These are phyloP conservation scores for Aythya baeri DNA, from an alignment of 2,113 vertebrate genomes.

Conservation along the genomic window DNA sequence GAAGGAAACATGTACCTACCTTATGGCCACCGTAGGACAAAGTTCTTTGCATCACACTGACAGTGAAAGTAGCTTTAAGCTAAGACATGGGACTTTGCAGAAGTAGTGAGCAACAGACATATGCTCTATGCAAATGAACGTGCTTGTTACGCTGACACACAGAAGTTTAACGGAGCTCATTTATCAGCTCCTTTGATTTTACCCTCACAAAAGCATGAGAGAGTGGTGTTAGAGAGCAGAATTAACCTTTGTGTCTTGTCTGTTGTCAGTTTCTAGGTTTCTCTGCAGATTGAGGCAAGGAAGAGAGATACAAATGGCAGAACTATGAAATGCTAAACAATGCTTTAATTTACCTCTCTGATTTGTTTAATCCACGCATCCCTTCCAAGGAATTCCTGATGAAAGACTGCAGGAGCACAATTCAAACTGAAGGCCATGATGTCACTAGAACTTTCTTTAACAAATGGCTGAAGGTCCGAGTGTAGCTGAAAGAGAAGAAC, in stretches of 20 bases:
- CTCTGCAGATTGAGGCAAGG: background rate
- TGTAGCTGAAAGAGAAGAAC: conserved; percentile 84
- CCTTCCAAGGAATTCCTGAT: conserved; percentile 88
- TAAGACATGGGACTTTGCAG: background rate
- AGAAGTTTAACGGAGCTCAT: background rate
- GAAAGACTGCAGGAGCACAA: conserved; percentile 90
- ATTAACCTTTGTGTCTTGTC: background rate
- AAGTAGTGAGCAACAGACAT: background rate
- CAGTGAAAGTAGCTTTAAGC: background rate
- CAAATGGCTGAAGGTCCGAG: conserved; percentile 93
- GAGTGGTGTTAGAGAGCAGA: background rate
- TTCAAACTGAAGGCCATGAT: conserved; percentile 84
- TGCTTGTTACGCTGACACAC: background rate
- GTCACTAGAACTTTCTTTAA: conserved; percentile 82
- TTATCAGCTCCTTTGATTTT: background rate
- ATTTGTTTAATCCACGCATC: conserved; percentile 90
- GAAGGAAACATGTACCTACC: background rate
- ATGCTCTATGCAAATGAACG: background rate
- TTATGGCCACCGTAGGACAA: background rate
- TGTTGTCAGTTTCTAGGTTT: background rate
- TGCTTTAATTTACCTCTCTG: conserved; percentile 83
- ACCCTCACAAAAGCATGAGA: background rate
- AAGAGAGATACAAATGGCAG: background rate
- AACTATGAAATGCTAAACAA: background rate
- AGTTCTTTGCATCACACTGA: background rate